A percentile compares a stretch with the other conserved stretches of the same genome.
phyloP scores from a whole-genome alignment of 2,797 vertebrate genomes.

The Manis javanica region DNA sequence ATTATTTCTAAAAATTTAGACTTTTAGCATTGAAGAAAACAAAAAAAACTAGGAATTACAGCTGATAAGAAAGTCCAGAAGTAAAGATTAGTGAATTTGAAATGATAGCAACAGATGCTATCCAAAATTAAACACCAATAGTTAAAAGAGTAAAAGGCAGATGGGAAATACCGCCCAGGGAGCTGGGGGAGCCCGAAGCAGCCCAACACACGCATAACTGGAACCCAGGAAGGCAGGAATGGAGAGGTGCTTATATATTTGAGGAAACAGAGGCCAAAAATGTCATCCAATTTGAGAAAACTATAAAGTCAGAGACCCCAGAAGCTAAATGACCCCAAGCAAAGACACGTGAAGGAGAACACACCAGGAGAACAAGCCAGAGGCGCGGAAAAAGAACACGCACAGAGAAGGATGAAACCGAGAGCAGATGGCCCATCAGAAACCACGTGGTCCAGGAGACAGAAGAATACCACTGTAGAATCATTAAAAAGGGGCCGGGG shows the following conservation, averaged over 20 bases:
- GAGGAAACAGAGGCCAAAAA: not conserved
- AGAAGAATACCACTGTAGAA: rapidly evolving
- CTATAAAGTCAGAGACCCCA: not conserved
- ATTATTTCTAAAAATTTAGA: not conserved
- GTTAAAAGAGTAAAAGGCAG: not conserved
- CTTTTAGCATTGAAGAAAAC: not conserved
- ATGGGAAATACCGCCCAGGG: too few species aligned
- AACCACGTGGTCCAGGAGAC: rapidly evolving
- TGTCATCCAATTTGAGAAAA: not conserved
- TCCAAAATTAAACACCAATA: not conserved
- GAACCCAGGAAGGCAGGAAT: not conserved
- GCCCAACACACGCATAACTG: not conserved
- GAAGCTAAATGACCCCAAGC: not conserved
- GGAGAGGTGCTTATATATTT: not conserved
- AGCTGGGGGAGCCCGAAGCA: not conserved
- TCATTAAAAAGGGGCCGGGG: too few species aligned
- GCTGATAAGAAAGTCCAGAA: not conserved
- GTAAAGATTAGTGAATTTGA: not conserved
- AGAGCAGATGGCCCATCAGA: not conserved
- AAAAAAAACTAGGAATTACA: not conserved
- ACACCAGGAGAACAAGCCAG: too few species aligned
- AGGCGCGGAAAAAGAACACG: too few species aligned
- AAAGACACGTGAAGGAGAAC: not conserved
- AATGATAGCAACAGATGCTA: not conserved
- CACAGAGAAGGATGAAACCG: not conserved